Evolutionary conservation across 2,888 invertebrate genomes (phyloP), one percentile per base, ranked within the genome.

Genomic region (Theretra japonica): DNA sequence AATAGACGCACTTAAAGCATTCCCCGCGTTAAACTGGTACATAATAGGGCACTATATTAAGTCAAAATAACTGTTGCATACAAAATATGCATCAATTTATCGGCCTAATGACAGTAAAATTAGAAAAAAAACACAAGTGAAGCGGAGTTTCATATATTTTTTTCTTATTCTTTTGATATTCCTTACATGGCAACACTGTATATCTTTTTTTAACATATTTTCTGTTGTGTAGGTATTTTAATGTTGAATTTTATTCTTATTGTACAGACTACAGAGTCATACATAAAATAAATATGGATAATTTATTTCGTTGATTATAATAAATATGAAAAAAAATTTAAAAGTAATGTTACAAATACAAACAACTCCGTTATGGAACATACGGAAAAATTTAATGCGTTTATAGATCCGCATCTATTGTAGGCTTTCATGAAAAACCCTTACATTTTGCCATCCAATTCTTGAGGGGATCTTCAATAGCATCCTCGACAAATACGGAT

Each of bases 121-220:
- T 90, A 92, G 89, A 94, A 93, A 94, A 80, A 94, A 94, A 94
- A 93, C 91, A 94, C 91, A 93, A 94, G 92, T 91, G 93, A 93
- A 94, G 94, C 93, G 88, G 88, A 91, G 90, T 86, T 79, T 89
- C 86, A 81, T 86, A 83, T 90, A 88, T 90, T 92, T 92, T 92
- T 90, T 90, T 90, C 90, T 88, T 57, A 72, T 72, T 72, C 65
- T 57, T 65, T 25, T n/a, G 23, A 25, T 33, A 62, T 69, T 69
- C 56, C 19, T 53, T 33, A 25, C 1, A 56, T 65, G 70, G 70
- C 41, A 71, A 71, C 70, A 71, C 65, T 53, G 33, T 23, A 1
- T 23, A 71, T 4, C 41, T 53, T 23, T 62, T 56, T 48, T 65
- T 28, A 5, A n/a, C n/a, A 5, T 28, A 28, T 28, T 25, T 17